Base-by-base conservation (phyloP, 1,140 invertebrate species). In the Drosophila kikkawai region DNA sequence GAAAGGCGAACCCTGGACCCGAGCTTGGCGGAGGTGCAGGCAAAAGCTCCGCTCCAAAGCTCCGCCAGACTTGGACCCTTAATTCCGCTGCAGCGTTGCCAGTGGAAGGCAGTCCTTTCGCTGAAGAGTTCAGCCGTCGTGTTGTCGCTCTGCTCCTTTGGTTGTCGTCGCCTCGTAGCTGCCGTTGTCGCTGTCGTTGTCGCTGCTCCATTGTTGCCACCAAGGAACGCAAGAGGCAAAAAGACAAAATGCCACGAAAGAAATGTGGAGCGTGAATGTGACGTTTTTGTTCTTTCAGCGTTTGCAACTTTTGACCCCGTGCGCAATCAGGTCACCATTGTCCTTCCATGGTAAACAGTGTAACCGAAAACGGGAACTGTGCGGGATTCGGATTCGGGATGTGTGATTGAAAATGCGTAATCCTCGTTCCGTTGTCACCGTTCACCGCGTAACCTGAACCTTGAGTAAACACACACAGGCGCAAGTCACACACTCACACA, bases 21-120 rank as follows among this genome's bases (percentile, higher is more conserved):
- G 4, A 70, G 67, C 41, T 70, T 45, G 64, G 12, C 17, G 32
- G 32, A 44, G 39, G 67, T 70, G 67, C 67, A 76, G 71, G 74
- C 53, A n/a, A 75, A 77, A 77, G 75, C 75, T 77, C 64, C 57
- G 74, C 74, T 68, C 55, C 42, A 57, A 77, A 77, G 75, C 75
- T 77, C 36, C 53, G 29, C 3, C 36, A 15, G 48, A 58, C 44
- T 69, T 68, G 75, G 61, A 39, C 68, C 78, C 77, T 79, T 53
- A 68, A 55, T 79, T 80, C 56, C 71, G 78, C 82, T 81, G 81
- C 81, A 80, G 78, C 81, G 81, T 85, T 69, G 86, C 57, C 79
- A 90, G 85, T 90, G 85, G 79, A 82, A 80, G 77, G 68, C 76
- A 90, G 85, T 90, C 85, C 86, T 90, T 90, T 90, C 86, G 86